Base-by-base conservation (phyloP, 1,140 invertebrate species). In the Rhyacophila brunnea region DNA sequence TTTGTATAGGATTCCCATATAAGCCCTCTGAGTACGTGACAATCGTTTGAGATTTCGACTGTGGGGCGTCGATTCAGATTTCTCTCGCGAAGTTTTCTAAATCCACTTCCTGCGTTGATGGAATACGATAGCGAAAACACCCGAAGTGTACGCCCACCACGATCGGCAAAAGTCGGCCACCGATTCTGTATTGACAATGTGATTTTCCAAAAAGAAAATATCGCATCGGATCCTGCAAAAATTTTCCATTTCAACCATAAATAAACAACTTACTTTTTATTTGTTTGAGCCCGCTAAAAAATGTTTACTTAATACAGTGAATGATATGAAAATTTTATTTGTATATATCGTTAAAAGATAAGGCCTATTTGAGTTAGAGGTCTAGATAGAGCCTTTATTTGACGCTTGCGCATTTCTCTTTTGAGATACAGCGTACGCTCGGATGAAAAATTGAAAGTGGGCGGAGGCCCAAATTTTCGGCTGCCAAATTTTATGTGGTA, bases 1-100 rank as follows among this genome's bases (percentile, higher is more conserved):
- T 18, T 28, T 46, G 3, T 28, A 14, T 46, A 28, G 44, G 20
- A 46, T 46, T 46, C 17, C 5, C 10, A 14, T 14, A n/a, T 17
- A 46, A 46, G 44, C 44, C 44, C 20, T n/a, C 17, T 3, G n/a
- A 23, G 50, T 15, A 52, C 50, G 50, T 52, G 50, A 52, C 36
- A 32, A 36, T 17, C 34, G 35, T 52, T 13, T 36, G 38, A 15
- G 11, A 46, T n/a, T 14, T 17, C 44, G n/a, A 28, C 6, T 28
- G 7, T 46, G 15, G 13, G 9, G 10, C 14, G 34, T 7, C 11
- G 32, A 52, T 3, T 17, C n/a, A n/a, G 38, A 40, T 13, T 40
- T 40, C 11, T 15, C 38, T 15, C 11, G 38, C 38, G 38, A 40
- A 40, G 4, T 15, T 40, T 11, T n/a, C 50, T 14, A 17, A 50